Percentiles rank a stretch among this genome's conserved stretches.
Evolutionary conservation across 2,888 invertebrate species (phyloP).

Genomic region (Nomada goodeniana): DNA sequence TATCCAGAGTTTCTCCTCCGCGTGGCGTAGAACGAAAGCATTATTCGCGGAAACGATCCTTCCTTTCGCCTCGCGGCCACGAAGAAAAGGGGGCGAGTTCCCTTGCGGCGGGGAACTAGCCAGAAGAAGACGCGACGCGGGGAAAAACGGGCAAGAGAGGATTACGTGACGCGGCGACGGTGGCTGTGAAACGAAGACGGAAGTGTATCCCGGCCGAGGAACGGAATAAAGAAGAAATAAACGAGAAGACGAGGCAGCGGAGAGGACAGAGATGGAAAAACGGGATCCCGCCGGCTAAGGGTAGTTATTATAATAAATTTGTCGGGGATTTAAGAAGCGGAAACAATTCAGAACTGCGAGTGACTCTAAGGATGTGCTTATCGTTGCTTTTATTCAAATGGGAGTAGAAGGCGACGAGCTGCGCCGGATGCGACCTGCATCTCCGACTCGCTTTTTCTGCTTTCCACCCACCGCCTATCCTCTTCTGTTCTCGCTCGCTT

Average conservation of each 20-base stretch:
- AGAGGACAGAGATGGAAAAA: conserved; percentile 65
- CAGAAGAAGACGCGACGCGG: conserved; percentile 45
- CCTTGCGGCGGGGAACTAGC: conserved; percentile 45
- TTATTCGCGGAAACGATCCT: conserved; percentile 73
- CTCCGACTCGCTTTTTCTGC: conserved; percentile 59
- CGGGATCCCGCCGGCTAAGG: conserved; percentile 79
- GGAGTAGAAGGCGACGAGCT: conserved; percentile 80
- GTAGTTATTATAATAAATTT: conserved; percentile 84
- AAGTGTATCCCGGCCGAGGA: conserved; percentile 35
- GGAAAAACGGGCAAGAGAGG: conserved; percentile 47
- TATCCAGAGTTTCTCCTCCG: conserved; percentile 58
- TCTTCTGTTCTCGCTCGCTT: conserved; percentile 33
- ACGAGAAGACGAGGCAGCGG: conserved; percentile 5
- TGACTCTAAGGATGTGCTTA: conserved; percentile 83
- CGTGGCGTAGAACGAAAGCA: conserved; percentile 61
- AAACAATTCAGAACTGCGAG: conserved; percentile 83
- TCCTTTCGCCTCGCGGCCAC: conserved; percentile 70
- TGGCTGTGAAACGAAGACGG: conserved; percentile 42
- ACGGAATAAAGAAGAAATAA: conserved; percentile 29
- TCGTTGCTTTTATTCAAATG: conserved; percentile 84
- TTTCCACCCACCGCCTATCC: neutral
- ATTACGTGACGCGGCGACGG: conserved; percentile 35
- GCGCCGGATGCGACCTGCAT: conserved; percentile 71
- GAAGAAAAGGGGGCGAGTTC: conserved; percentile 59
- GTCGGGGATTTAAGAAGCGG: conserved; percentile 84